These are phyloP conservation scores for Papilio helenus DNA, from an alignment of 1,140 invertebrate species.

Conservation along the genomic window DNA sequence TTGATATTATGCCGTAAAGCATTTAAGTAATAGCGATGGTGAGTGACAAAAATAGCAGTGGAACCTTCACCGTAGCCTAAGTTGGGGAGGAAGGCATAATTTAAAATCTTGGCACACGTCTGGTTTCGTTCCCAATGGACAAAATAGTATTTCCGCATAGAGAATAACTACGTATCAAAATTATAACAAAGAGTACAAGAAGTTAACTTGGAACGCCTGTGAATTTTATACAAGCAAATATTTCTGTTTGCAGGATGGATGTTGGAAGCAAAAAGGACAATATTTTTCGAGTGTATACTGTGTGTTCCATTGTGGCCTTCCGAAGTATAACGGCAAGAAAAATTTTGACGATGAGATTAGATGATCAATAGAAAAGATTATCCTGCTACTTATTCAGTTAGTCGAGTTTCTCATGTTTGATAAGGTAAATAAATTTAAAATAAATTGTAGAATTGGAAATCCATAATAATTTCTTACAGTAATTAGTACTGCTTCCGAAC, in stretches of 20 bases:
- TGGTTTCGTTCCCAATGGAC: neutral
- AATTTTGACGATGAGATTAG: no score
- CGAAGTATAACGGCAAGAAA: no score
- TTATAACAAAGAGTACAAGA: neutral
- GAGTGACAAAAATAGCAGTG: no score
- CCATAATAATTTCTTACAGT: no score
- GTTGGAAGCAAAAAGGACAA: neutral
- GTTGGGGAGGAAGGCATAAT: neutral
- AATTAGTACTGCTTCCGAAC: no score
- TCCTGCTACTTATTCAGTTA: no score
- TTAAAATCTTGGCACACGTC: neutral
- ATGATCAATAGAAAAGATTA: no score
- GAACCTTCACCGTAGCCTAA: no score
- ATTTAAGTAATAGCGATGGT: neutral
- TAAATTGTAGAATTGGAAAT: no score
- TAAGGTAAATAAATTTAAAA: no score
- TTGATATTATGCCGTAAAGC: neutral
- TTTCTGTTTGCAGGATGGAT: neutral
- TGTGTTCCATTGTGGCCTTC: no score
- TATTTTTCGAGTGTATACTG: neutral
- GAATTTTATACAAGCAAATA: neutral
- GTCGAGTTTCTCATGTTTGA: no score
- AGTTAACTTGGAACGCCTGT: neutral
- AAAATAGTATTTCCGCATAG: neutral
- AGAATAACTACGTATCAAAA: neutral